These are phyloP conservation scores for Nestor notabilis DNA, from an alignment of 2,113 vertebrate species.

Conservation along the genomic window DNA sequence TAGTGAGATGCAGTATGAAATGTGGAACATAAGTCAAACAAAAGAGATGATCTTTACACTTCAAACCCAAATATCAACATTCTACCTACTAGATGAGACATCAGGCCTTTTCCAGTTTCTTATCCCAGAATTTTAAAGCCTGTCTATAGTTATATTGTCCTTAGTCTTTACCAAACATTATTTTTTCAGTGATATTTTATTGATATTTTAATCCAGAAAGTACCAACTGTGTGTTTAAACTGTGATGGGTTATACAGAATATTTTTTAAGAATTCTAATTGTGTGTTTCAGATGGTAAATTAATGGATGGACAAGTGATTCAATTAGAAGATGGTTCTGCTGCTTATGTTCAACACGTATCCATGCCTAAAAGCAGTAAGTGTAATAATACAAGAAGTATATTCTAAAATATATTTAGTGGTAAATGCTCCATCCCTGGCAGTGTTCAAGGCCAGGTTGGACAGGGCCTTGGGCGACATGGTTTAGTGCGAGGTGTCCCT, in stretches of 20 bases:
- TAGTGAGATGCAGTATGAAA: background rate
- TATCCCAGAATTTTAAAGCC: background rate
- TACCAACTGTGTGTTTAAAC: background rate
- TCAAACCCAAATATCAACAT: background rate
- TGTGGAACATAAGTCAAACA: background rate
- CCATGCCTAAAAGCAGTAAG: conserved; percentile 93
- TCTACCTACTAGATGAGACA: background rate
- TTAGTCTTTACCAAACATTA: background rate
- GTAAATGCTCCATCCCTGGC: background rate
- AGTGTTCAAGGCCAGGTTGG: background rate
- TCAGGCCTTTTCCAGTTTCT: background rate
- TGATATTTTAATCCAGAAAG: background rate
- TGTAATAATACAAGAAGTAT: background rate
- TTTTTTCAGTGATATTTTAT: background rate
- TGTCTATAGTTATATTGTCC: background rate
- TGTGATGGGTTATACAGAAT: background rate
- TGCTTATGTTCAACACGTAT: conserved; percentile 94
- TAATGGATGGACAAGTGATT: conserved; percentile 98
- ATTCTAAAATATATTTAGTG: background rate
- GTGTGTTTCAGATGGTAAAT: conserved; percentile 87
- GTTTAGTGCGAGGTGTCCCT: background rate
- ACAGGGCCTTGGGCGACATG: background rate
- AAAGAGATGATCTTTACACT: background rate
- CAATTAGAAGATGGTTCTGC: conserved; percentile 97
- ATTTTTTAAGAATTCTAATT: background rate